These are phyloP conservation scores for Saccostrea echinata DNA, from an alignment of 1,140 invertebrate genomes.

Conservation along the genomic window DNA sequence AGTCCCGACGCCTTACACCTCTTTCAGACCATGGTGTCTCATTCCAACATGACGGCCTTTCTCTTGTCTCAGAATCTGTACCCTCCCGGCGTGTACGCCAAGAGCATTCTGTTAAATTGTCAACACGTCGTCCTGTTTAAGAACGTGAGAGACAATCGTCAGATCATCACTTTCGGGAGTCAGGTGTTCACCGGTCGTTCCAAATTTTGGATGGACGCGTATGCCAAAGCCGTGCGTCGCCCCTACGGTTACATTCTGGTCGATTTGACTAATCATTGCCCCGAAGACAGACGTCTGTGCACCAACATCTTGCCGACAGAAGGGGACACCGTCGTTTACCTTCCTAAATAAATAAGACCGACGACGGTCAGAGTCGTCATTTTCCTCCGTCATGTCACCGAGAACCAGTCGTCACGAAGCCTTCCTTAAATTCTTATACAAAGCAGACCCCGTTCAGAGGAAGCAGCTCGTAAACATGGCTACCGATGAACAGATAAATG, in stretches of 20 bases:
- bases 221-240: constrained; percentile 34
- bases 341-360: constrained; percentile 1
- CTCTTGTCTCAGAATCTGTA: constrained; percentile 47
- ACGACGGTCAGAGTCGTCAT: background rate
- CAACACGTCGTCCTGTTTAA: constrained; percentile 44
- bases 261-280: constrained; percentile 29
- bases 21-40: constrained; percentile 8
- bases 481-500: constrained; percentile 37
- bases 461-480: constrained; percentile 18
- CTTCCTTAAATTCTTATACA: constrained; percentile 39
- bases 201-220: constrained; percentile 44
- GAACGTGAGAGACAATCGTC: constrained; percentile 49
- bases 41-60: constrained; percentile 26
- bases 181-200: constrained; percentile 49
- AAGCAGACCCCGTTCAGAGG: constrained; percentile 32
- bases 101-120: constrained; percentile 50
- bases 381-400: constrained; percentile 39
- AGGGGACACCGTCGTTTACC: background rate
- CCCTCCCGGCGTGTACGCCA: constrained; percentile 40
- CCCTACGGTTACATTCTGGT: constrained; percentile 53
- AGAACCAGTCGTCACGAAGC: background rate
- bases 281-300: constrained; percentile 47
- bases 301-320: constrained; percentile 51
- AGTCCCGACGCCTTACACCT: constrained; percentile 19
- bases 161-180: constrained; percentile 45